Percentiles rank a stretch among this genome's conserved stretches.
These are phyloP conservation scores for Cebus imitator DNA, from an alignment of 2,113 vertebrate genomes.

Conservation along the genomic window DNA sequence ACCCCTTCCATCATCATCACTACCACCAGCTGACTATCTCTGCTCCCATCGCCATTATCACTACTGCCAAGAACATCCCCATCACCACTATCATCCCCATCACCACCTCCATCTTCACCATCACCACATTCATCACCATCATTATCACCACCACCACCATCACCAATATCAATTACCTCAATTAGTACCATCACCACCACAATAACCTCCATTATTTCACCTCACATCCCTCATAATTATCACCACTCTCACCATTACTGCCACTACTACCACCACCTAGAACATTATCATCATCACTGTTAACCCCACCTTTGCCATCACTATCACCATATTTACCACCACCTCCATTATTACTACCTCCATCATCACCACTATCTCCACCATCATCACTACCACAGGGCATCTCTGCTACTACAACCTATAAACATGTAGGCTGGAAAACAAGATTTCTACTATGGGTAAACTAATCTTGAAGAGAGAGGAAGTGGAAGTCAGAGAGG, in stretches of 20 bases:
- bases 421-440: background rate
- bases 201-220: too few species aligned
- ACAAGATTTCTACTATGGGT: background rate
- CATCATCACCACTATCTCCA: too few species aligned
- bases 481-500: background rate
- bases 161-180: background rate
- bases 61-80: too few species aligned
- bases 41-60: too few species aligned
- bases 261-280: too few species aligned
- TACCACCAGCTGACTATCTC: background rate
- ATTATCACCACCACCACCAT: background rate
- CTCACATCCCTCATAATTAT: background rate
- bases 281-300: rapidly evolving
- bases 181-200: background rate
- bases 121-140: background rate
- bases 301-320: background rate
- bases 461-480: background rate
- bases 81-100: too few species aligned
- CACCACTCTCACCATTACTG: background rate
- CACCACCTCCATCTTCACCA: too few species aligned
- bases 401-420: background rate
- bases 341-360: background rate
- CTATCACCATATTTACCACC: background rate
- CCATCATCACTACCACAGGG: background rate
- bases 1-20: background rate